Conservation (phyloP, 2,797 vertebrate genomes). For the Glossophaga mutica region DNA sequence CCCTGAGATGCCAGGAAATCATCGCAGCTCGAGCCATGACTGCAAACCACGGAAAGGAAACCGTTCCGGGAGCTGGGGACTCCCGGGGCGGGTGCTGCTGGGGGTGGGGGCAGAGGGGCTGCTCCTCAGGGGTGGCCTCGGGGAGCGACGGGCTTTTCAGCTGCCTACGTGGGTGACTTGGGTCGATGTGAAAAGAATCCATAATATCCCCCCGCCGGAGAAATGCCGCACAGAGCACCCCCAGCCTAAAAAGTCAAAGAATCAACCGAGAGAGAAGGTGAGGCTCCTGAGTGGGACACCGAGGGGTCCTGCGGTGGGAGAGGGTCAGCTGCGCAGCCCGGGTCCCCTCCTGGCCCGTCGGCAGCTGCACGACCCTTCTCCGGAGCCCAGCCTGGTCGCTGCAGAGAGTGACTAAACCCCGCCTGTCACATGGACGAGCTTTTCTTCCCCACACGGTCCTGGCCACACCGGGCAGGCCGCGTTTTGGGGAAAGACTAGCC, state of each 20-base stretch:
- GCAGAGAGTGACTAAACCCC: accelerated
- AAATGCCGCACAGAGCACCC: accelerated
- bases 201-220: not conserved
- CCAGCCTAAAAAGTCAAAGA: not conserved
- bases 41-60: not conserved
- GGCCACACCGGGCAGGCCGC: too few species aligned
- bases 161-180: not conserved
- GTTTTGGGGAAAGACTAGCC: not conserved
- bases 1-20: not conserved
- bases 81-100: not conserved
- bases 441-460: accelerated
- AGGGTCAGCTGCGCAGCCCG: not conserved
- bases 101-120: accelerated
- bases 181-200: not conserved
- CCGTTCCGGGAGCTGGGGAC: too few species aligned
- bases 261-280: not conserved
- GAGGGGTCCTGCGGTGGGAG: not conserved
- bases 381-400: not conserved
- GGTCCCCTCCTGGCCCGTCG: not conserved
- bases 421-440: accelerated
- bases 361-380: not conserved
- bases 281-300: accelerated
- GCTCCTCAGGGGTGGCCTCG: too few species aligned
- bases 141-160: not conserved
- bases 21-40: accelerated